Evolutionary conservation across 2,797 vertebrate species (phyloP).

Genomic region (Pipistrellus nathusii): DNA sequence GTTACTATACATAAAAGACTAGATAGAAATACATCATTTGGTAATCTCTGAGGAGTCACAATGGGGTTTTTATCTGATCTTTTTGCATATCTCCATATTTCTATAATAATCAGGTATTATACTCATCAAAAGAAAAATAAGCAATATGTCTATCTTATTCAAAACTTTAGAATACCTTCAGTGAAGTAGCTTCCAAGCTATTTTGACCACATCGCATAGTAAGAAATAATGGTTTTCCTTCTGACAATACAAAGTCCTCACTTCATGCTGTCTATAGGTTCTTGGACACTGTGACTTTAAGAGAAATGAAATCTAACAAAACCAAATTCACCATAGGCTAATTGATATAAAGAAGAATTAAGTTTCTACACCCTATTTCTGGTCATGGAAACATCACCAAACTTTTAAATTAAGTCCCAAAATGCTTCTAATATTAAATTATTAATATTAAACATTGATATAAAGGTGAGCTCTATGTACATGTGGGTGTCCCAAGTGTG

Average conservation of each 20-base stretch:
- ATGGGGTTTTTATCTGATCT: background rate
- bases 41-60: background rate
- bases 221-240: background rate
- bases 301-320: background rate
- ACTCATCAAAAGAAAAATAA: slow-evolving; percentile 19
- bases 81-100: background rate
- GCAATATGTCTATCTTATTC: background rate
- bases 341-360: background rate
- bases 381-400: background rate
- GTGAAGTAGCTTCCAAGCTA: background rate
- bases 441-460: background rate
- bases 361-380: background rate
- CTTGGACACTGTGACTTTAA: background rate
- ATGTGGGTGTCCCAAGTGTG: background rate
- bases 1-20: slow-evolving; percentile 30
- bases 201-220: background rate
- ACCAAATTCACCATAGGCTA: background rate
- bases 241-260: background rate
- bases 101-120: background rate
- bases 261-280: background rate
- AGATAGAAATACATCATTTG: background rate
- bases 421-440: background rate
- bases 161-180: background rate
- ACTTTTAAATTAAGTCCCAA: background rate
- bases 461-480: background rate